phyloP scores from a whole-genome alignment of 2,888 invertebrate species.

The Phasia obesa region DNA sequence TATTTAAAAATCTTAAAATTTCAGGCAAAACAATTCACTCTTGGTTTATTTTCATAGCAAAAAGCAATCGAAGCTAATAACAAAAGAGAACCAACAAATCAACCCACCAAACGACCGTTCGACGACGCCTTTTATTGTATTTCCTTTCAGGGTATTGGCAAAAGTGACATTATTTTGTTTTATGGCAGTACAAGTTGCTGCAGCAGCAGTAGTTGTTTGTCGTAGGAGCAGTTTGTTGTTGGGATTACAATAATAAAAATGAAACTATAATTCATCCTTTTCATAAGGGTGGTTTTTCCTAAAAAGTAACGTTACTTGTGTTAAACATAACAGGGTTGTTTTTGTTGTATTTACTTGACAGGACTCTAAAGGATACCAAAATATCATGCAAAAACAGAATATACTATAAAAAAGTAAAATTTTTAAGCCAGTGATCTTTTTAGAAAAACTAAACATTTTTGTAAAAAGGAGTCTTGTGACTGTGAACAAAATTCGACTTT shows the following conservation, averaged over 20 bases:
- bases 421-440: background rate
- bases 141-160: conserved; percentile 48
- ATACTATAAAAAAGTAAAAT: background rate
- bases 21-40: conserved; percentile 40
- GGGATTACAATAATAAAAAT: conserved; percentile 36
- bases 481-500: too few relatives aligned
- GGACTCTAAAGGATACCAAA: conserved; percentile 20
- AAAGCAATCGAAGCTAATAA: conserved; percentile 42
- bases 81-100: conserved; percentile 33
- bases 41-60: conserved; percentile 49
- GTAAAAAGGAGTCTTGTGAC: too few relatives aligned
- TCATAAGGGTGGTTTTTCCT: conserved; percentile 58
- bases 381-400: background rate
- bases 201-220: conserved; percentile 29
- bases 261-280: conserved; percentile 48
- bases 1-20: conserved; percentile 17
- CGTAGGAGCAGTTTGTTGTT: conserved; percentile 52
- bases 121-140: conserved; percentile 69
- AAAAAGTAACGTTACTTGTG: conserved; percentile 42
- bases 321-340: conserved; percentile 63
- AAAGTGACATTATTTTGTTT: conserved; percentile 58
- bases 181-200: conserved; percentile 6
- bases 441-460: background rate
- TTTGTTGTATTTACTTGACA: conserved; percentile 31
- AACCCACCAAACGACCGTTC: conserved; percentile 44